Conservation (phyloP, 2,113 vertebrate species). For the Heptranchias perlo region DNA sequence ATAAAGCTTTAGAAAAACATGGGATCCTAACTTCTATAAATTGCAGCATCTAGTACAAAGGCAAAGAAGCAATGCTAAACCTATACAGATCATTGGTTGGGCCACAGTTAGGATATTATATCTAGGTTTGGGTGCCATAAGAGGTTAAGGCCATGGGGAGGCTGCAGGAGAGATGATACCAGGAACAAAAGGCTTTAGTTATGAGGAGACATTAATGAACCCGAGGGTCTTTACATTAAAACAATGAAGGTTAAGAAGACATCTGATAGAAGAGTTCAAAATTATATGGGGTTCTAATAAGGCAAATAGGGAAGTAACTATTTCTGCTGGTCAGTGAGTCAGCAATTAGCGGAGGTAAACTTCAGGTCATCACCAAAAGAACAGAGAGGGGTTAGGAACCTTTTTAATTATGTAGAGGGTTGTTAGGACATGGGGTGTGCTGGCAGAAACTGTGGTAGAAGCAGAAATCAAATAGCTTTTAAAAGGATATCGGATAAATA, state of each 20-base stretch:
- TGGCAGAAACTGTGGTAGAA: neutral
- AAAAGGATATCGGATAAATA: neutral
- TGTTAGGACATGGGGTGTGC: neutral
- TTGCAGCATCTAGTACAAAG: neutral
- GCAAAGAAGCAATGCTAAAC: neutral
- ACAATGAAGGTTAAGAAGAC: neutral
- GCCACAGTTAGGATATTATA: neutral
- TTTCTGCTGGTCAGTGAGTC: neutral
- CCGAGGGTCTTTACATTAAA: neutral
- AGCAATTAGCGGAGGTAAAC: neutral
- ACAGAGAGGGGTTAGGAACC: neutral
- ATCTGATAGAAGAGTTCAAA: neutral
- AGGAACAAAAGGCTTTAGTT: neutral
- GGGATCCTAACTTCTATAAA: neutral
- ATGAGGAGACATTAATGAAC: neutral
- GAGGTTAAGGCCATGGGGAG: neutral
- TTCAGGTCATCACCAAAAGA: neutral
- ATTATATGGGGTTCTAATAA: neutral
- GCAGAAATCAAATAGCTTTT: neutral
- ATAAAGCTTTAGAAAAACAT: neutral
- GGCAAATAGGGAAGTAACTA: neutral
- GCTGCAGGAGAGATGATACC: neutral
- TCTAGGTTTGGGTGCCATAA: neutral
- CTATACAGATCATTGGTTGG: neutral
- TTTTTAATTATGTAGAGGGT: neutral